Evolutionary conservation across 2,113 vertebrate genomes (phyloP).

Genomic region (Sylvietta virens): DNA sequence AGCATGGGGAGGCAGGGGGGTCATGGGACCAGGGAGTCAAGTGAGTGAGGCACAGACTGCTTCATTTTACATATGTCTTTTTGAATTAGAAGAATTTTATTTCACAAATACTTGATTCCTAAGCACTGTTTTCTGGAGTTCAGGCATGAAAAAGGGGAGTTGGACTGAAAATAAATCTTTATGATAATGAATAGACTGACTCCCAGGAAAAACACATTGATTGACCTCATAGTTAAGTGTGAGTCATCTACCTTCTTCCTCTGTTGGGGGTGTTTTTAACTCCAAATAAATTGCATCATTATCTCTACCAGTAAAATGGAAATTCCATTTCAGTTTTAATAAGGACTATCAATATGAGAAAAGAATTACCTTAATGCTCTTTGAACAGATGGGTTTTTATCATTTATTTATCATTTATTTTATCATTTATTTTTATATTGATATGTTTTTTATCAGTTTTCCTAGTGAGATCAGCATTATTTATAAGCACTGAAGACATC

Average conservation of each 20-base stretch:
- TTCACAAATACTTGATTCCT: background rate
- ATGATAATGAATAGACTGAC: background rate
- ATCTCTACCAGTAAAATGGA: slow-evolving; percentile 18
- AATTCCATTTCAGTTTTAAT: background rate
- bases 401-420: too few relatives aligned
- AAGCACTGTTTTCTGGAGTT: background rate
- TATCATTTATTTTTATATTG: background rate
- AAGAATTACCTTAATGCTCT: background rate
- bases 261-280: background rate
- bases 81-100: background rate
- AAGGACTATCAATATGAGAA: background rate
- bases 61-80: background rate
- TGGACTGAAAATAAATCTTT: background rate
- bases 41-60: too few relatives aligned
- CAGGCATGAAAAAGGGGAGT: background rate
- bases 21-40: too few relatives aligned
- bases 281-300: slow-evolving; percentile 6
- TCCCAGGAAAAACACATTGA: slow-evolving; percentile 20
- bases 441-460: slow-evolving; percentile 41
- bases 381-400: background rate
- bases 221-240: background rate
- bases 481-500: slow-evolving; percentile 18
- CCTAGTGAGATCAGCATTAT: slow-evolving; percentile 30
- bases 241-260: background rate
- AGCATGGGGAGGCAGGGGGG: too few relatives aligned